Evolutionary conservation across 1,140 invertebrate genomes (phyloP).

Genomic region (Stegodyphus dumicola): DNA sequence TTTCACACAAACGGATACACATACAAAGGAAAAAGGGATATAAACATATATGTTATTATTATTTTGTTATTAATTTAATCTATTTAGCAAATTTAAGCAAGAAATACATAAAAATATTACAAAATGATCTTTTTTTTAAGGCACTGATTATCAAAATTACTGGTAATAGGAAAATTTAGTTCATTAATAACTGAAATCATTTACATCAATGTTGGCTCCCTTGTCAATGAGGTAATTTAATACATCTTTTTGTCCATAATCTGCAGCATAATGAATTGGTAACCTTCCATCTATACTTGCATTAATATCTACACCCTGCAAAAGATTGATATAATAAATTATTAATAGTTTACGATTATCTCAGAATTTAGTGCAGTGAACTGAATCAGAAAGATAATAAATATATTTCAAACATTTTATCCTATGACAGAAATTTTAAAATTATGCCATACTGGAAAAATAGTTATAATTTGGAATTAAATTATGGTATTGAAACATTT

Average conservation of each 20-base stretch:
- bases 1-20: no score
- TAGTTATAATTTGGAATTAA: not conserved
- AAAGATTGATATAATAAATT: not conserved
- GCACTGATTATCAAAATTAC: no score
- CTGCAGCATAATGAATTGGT: conserved; percentile 90
- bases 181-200: conserved; percentile 65
- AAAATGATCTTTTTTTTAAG: no score
- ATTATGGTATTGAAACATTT: not conserved
- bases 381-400: not conserved
- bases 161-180: no score
- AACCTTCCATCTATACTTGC: conserved; percentile 85
- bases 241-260: conserved; percentile 94
- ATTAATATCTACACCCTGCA: conserved; percentile 85
- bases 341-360: not conserved
- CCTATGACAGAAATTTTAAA: not conserved
- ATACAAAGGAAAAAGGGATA: no score
- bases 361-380: not conserved
- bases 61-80: no score
- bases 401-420: not conserved
- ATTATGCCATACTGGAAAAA: not conserved
- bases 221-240: conserved; percentile 86
- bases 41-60: no score
- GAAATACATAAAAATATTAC: no score
- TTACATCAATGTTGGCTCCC: conserved; percentile 94
- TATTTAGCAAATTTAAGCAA: no score